phyloP scores from a whole-genome alignment of 2,797 vertebrate species.

The Chaetophractus vellerosus region DNA sequence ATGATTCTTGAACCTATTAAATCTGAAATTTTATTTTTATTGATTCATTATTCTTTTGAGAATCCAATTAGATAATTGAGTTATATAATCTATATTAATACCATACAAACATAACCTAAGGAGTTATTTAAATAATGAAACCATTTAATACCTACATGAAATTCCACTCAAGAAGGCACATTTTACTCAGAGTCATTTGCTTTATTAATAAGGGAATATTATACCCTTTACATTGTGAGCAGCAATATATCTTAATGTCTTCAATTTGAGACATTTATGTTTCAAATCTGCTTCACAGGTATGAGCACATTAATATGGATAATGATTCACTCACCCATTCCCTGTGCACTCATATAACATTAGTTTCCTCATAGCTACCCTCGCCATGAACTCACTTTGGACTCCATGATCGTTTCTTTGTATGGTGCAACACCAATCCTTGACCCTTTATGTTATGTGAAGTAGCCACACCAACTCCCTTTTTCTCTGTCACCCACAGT shows the following conservation, averaged over 20 bases:
- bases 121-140: conserved; percentile 57
- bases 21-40: conserved; percentile 44
- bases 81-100: conserved; percentile 11
- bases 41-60: conserved; percentile 12
- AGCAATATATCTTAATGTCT: not conserved
- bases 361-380: not conserved
- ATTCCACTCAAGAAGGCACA: not conserved
- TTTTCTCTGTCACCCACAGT: not conserved
- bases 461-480: not conserved
- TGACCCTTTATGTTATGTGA: not conserved
- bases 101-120: not conserved
- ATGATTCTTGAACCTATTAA: conserved; percentile 21
- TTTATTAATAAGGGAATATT: conserved; percentile 45
- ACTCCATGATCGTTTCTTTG: not conserved
- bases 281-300: not conserved
- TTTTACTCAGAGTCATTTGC: conserved; percentile 46
- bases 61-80: conserved; percentile 29
- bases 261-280: conserved; percentile 37
- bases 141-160: not conserved
- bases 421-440: not conserved
- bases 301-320: not conserved
- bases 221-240: not conserved
- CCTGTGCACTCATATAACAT: not conserved
- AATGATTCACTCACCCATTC: not conserved
- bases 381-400: not conserved